Evolutionary conservation across 2,113 vertebrate genomes (phyloP), one percentile per base, ranked within the genome.

Genomic region (Bambusicola thoracicus): DNA sequence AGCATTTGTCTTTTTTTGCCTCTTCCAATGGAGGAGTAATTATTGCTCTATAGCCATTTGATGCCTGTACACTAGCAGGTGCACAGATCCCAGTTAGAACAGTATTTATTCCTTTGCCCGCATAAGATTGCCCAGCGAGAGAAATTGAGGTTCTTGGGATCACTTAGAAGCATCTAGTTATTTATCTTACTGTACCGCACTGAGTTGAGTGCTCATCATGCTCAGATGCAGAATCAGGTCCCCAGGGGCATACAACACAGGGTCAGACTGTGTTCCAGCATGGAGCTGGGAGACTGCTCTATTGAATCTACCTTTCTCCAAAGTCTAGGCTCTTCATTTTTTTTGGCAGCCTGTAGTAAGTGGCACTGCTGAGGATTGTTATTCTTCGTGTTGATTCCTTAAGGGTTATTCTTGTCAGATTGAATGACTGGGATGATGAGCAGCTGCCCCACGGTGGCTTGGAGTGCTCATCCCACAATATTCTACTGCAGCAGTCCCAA

Each of bases 1-100:
- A 68, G 6, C 10, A 5, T 0, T 3, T 56, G 38, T 15, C 44
- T 81, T 22, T 77, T 0, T 69, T 81, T 73, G 16, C 13, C 7
- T 25, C 12, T 27, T 77, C 12, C 77, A 70, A 53, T 67, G 32
- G 12, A 53, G 38, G 8, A 27, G 8, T 44, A 32, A 0, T 51
- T 76, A 55, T 7, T 76, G n/a, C 14, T 80, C 88, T 5, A 0
- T 3, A 41, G 78, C 67, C 21, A 34, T 75, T 88, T 56, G 75
- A 38, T 93, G 22, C 15, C 63, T 65, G 21, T 38, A 34, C 10
- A 25, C 13, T 83, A 40, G 63, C 38, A 81, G 36, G 30, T 72
- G 32, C 61, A 46, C 62, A 44, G 41, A 69, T 67, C 77, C 63
- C 68, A 32, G 25, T 58, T 61, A 72, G n/a, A 92, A n/a, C 6